phyloP scores from a whole-genome alignment of 92 coral and sea anemone species.

The Phenganax stokvisi region DNA sequence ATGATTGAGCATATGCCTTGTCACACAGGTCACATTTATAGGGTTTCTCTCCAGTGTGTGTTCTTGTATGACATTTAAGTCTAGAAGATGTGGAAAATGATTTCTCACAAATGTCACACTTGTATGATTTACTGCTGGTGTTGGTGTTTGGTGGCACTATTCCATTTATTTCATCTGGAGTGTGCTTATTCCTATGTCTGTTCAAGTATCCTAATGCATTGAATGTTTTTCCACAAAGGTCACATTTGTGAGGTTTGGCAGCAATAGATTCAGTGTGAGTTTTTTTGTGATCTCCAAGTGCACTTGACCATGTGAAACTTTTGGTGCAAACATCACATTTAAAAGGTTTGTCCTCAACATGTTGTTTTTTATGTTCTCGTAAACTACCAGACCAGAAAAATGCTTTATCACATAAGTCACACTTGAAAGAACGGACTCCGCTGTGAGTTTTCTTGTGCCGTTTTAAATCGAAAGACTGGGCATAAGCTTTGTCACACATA shows the following conservation, averaged over 20 bases:
- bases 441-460: conserved; percentile 23
- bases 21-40: conserved; percentile 16
- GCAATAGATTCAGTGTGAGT: conserved; percentile 13
- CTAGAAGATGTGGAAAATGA: conserved; percentile 11
- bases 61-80: conserved; percentile 9
- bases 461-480: conserved; percentile 8
- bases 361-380: conserved; percentile 12
- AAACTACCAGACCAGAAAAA: conserved; percentile 12
- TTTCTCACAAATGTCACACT: neutral
- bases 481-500: conserved; percentile 23
- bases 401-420: conserved; percentile 8
- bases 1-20: neutral
- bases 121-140: neutral
- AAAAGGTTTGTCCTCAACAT: conserved; percentile 18
- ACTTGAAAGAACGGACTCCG: conserved; percentile 12
- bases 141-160: conserved; percentile 2
- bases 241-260: conserved; percentile 22
- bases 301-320: conserved; percentile 9
- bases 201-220: conserved; percentile 5
- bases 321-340: conserved; percentile 13
- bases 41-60: conserved; percentile 27
- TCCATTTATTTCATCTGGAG: conserved; percentile 9
- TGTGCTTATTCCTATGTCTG: conserved; percentile 24
- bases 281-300: conserved; percentile 17
- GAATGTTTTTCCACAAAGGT: conserved; percentile 20